Percentiles rank a stretch among this genome's conserved stretches.
Evolutionary conservation across 2,797 vertebrate genomes (phyloP).

Genomic region (Pseudochirops cupreus): DNA sequence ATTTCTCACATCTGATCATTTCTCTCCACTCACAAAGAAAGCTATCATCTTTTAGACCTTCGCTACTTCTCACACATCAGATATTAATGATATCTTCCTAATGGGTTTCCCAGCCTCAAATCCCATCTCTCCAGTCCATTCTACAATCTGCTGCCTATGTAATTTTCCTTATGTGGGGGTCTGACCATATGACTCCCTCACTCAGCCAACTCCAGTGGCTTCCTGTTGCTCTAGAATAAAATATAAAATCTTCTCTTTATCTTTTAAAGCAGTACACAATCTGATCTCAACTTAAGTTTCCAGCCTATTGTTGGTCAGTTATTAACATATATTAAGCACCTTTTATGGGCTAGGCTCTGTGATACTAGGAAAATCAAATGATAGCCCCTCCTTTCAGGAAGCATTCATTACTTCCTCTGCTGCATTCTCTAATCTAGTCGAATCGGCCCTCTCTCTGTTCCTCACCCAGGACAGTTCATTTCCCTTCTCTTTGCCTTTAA

Average conservation of each 20-base stretch:
- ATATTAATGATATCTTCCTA: background rate
- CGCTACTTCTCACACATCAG: background rate
- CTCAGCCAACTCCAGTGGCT: background rate
- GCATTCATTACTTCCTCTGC: background rate
- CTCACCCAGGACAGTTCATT: background rate
- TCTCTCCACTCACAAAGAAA: background rate
- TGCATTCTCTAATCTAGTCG: background rate
- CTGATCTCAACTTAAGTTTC: background rate
- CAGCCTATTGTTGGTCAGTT: background rate
- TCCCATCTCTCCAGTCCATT: background rate
- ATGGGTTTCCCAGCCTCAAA: background rate
- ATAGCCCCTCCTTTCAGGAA: background rate
- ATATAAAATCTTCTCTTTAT: background rate
- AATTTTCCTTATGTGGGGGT: background rate
- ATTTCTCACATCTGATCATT: background rate
- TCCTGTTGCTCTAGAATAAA: background rate
- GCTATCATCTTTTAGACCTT: background rate
- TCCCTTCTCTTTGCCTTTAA: background rate
- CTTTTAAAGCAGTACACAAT: background rate
- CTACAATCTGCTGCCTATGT: background rate
- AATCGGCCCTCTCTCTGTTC: background rate
- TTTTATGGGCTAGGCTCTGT: background rate
- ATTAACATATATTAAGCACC: background rate
- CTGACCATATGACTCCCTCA: background rate
- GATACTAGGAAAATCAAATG: background rate